A percentile compares a stretch with the other conserved stretches of the same genome.
These are phyloP conservation scores for Mythimna impura DNA, from an alignment of 2,888 invertebrate genomes.

Conservation along the genomic window DNA sequence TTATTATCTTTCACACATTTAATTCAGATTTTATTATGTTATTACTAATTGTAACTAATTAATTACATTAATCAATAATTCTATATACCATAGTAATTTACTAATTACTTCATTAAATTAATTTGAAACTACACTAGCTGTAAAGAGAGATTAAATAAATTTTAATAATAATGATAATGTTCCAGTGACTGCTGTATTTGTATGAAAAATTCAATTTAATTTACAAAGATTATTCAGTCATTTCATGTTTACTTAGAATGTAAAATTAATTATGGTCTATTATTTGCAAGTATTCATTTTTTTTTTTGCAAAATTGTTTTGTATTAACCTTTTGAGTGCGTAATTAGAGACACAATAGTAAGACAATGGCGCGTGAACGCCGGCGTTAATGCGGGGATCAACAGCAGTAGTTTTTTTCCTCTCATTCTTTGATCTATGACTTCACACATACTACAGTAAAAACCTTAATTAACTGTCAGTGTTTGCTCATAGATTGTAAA, in stretches of 20 bases:
- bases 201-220: not conserved
- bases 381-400: too few species aligned
- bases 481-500: slow-evolving; percentile 42
- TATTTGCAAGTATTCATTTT: not conserved
- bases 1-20: not conserved
- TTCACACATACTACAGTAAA: not conserved
- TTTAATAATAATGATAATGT: slow-evolving; percentile 26
- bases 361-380: too few species aligned
- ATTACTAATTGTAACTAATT: not conserved
- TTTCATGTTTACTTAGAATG: not conserved
- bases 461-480: slow-evolving; percentile 26
- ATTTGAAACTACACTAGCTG: slow-evolving; percentile 5
- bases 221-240: not conserved
- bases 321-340: too few species aligned
- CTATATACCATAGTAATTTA: not conserved
- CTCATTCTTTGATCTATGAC: not conserved
- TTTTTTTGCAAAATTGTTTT: not conserved
- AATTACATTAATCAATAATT: slow-evolving; percentile 11
- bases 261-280: slow-evolving; percentile 6
- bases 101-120: slow-evolving; percentile 15
- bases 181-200: not conserved
- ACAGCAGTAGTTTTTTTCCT: slow-evolving; percentile 4
- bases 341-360: too few species aligned
- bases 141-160: slow-evolving; percentile 21
- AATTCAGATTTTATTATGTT: not conserved